Base-by-base conservation (phyloP, 2,113 vertebrate genomes). In the Tenebrosternarchus preto region DNA sequence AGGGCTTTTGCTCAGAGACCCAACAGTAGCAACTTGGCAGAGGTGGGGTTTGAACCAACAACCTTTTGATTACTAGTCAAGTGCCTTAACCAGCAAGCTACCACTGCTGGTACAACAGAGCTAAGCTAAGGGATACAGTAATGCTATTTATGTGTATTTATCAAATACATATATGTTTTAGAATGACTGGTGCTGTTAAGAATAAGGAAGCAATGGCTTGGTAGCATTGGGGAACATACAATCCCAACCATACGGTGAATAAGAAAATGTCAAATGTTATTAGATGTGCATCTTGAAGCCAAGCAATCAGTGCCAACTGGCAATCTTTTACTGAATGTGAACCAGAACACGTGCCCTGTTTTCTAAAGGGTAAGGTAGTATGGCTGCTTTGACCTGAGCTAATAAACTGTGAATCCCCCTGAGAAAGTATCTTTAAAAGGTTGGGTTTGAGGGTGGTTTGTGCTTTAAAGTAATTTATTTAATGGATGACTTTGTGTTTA, bases 191-290 rank as follows among this genome's bases (percentile, higher is more conserved):
- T 6, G 27, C 33, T 8, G 16, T 31, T 66, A 66, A 19, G 4
- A 7, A 7, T 3, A 68, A 22, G 22, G 31, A 9, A 67, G 4
- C 20, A 77, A 33, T 3, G 16, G 36, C 20, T 67, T 29, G 12
- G 2, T 5, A 22, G 19, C 12, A 16, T 31, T 9, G 15, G 70
- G 57, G 29, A 82, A 50, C 50, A 78, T 67, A 59, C 1, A 55
- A 17, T 78, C n/a, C 17, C 25, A n/a, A 53, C 12, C 20, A 36
- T 63, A 33, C 4, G 56, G n/a, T 61, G 70, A 61, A 55, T 25
- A 68, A 79, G 80, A 59, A 79, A 85, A 82, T 85, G 76, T 53
- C 72, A 80, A n/a, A n/a, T 60, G 68, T 82, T 53, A 76, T 19
- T 56, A 11, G 20, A 57, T 73, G 50, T 76, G 39, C 72, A 64